A percentile compares a stretch with the other conserved stretches of the same genome.
Conservation (phyloP, 1,140 invertebrate genomes). For the Eurosta solidaginis region DNA sequence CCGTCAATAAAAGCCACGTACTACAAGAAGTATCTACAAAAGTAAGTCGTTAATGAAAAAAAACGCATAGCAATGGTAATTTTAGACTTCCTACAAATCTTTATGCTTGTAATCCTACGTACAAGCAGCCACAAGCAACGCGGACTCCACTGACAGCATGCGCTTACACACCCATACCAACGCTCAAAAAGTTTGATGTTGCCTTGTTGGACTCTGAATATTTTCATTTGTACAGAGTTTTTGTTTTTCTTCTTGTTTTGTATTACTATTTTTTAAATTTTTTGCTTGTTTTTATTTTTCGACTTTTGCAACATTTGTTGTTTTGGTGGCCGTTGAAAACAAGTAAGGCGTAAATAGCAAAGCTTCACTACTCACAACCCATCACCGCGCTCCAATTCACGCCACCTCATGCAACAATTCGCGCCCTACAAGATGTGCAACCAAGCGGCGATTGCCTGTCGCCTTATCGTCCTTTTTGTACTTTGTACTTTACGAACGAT, state of each 20-base stretch:
- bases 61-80: neutral
- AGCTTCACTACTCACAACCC: neutral
- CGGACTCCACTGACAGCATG: neutral
- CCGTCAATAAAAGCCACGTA: neutral
- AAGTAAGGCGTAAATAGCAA: conserved; percentile 20
- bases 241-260: neutral
- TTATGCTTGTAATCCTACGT: conserved; percentile 23
- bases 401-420: too few relatives aligned
- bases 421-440: too few relatives aligned
- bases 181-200: too few relatives aligned
- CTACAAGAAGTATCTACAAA: too few relatives aligned
- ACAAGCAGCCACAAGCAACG: neutral
- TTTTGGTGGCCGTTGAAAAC: conserved; percentile 1
- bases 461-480: conserved; percentile 2
- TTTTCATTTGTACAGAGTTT: neutral
- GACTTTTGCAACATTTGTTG: too few relatives aligned
- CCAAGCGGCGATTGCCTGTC: neutral
- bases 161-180: too few relatives aligned
- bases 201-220: neutral
- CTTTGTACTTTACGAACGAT: neutral
- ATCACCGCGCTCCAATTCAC: too few relatives aligned
- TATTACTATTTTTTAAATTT: too few relatives aligned
- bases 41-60: conserved; percentile 6
- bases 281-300: too few relatives aligned
- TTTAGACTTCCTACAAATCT: conserved; percentile 21